A percentile compares a stretch with the other conserved stretches of the same genome.
Conservation (phyloP, 2,797 vertebrate species). For the Thaleichthys pacificus region DNA sequence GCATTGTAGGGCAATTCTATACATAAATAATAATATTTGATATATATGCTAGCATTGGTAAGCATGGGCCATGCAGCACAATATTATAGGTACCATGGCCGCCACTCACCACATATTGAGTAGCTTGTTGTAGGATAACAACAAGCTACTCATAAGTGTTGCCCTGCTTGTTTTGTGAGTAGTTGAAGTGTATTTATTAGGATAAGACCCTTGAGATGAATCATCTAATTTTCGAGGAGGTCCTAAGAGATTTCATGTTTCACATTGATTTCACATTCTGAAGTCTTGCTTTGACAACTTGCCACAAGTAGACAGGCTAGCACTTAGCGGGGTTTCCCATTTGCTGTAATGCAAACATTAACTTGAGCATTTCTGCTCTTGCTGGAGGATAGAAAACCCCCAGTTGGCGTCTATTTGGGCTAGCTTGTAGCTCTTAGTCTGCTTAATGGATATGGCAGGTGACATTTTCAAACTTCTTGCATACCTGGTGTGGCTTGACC, state of each 20-base stretch:
- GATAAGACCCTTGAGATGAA: no score
- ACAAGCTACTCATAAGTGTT: no score
- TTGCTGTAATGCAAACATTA: not conserved
- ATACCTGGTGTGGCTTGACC: not conserved
- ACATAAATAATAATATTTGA: not conserved
- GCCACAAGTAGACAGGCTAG: not conserved
- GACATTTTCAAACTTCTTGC: not conserved
- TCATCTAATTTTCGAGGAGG: no score
- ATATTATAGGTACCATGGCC: no score
- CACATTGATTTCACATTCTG: not conserved
- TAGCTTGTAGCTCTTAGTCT: not conserved
- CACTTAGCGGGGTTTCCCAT: not conserved
- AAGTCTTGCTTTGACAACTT: not conserved
- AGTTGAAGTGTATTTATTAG: no score
- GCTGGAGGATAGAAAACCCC: not conserved
- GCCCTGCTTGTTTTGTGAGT: no score
- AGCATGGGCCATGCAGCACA: not conserved
- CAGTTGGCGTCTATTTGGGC: not conserved
- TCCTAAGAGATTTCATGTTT: no score
- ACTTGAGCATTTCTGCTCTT: not conserved
- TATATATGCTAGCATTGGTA: not conserved
- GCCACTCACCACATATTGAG: no score
- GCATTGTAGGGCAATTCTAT: not conserved
- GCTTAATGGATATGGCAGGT: not conserved
- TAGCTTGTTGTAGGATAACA: no score